phyloP scores from a whole-genome alignment of 2,888 invertebrate genomes.

The Seira ritae region DNA sequence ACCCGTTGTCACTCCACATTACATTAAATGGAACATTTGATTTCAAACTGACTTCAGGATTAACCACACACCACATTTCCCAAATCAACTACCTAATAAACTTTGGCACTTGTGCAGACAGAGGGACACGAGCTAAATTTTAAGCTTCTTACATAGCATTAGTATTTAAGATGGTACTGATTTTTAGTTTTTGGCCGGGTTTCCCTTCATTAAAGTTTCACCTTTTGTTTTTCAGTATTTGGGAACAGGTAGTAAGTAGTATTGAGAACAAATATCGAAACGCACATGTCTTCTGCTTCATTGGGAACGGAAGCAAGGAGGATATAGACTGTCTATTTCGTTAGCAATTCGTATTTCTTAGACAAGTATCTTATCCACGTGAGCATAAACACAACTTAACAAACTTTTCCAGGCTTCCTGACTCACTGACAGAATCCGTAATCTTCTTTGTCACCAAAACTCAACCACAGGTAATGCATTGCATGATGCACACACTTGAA shows the following conservation, averaged over 20 bases:
- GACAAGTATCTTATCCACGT: background rate
- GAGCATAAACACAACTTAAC: too few species aligned
- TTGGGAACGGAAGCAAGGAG: background rate
- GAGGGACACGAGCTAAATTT: conserved; percentile 38
- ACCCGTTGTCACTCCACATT: too few species aligned
- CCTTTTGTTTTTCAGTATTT: conserved; percentile 42
- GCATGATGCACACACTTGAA: background rate
- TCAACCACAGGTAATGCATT: too few species aligned
- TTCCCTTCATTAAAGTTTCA: conserved; percentile 49
- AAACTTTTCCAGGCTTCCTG: background rate
- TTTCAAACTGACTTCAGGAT: too few species aligned
- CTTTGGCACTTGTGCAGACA: background rate
- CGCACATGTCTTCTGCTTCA: background rate
- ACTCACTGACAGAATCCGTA: background rate
- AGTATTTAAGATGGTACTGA: too few species aligned
- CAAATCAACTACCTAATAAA: background rate
- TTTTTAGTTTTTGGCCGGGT: conserved; percentile 39
- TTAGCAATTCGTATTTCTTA: too few species aligned
- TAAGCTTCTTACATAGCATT: background rate
- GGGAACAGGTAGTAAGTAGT: conserved; percentile 48
- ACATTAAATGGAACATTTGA: too few species aligned
- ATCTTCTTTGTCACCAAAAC: background rate
- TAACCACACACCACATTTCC: background rate
- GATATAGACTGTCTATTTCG: background rate
- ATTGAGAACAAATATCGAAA: background rate